Conservation (phyloP, 1,140 invertebrate species). For the Pogonomyrmex californicus region DNA sequence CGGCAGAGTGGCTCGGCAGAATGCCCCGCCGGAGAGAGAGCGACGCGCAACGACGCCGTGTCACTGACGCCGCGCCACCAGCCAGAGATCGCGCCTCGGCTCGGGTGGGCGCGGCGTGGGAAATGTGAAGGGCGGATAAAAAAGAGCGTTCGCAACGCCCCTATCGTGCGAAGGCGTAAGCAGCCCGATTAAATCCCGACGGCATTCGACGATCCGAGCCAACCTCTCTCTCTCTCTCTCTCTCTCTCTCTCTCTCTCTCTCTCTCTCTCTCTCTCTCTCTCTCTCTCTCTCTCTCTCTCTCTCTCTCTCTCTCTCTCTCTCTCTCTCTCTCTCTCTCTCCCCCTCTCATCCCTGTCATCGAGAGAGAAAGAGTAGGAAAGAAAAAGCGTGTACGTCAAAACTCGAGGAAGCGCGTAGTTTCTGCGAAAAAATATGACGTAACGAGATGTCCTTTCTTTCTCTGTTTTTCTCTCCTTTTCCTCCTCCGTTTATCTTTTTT, state of each 20-base stretch:
- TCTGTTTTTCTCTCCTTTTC: not conserved
- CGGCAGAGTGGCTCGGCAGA: not conserved
- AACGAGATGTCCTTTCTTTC: no score
- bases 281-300: not conserved
- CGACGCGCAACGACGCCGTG: slow-evolving; percentile 49
- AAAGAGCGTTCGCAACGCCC: not conserved
- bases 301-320: not conserved
- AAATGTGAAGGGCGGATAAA: slow-evolving; percentile 5
- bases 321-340: not conserved
- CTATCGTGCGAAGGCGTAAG: not conserved
- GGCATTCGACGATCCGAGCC: not conserved
- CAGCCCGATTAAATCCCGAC: not conserved
- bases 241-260: not conserved
- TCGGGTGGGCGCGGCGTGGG: slow-evolving; percentile 43
- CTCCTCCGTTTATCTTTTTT: no score
- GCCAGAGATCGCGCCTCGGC: not conserved
- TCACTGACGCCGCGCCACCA: slow-evolving; percentile 29
- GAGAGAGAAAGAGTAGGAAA: no score
- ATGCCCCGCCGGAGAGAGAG: not conserved
- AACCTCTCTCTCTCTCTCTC: not conserved
- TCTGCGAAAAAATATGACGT: no score
- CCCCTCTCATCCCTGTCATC: no score
- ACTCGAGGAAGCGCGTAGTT: no score
- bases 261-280: not conserved
- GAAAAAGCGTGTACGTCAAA: no score